Conservation (phyloP, 2,888 invertebrate species). For the Cabera pusaria region DNA sequence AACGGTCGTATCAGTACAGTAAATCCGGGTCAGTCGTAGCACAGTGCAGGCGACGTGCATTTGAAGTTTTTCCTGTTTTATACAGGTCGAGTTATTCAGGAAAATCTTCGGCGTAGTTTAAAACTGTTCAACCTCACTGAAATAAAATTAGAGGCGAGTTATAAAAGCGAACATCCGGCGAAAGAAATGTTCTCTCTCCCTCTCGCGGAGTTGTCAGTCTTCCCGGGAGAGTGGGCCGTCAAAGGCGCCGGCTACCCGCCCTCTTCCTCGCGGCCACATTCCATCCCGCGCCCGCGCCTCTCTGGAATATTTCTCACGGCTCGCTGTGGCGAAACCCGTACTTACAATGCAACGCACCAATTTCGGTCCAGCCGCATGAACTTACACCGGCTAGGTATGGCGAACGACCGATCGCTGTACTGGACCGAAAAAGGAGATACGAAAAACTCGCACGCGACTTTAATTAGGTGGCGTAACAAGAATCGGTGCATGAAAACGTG, state of each 20-base stretch:
- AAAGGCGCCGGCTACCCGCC: conserved; percentile 80
- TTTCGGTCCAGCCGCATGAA: conserved; percentile 25
- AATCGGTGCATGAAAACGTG: too few relatives aligned
- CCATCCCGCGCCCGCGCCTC: conserved; percentile 57
- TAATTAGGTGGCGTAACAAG: conserved; percentile 8
- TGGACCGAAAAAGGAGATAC: conserved; percentile 12
- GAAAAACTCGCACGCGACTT: conserved; percentile 15
- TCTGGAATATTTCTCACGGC: conserved; percentile 81
- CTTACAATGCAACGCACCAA: conserved; percentile 40
- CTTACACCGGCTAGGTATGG: conserved; percentile 20
- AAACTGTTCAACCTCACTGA: too few relatives aligned
- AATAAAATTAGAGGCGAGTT: conserved; percentile 4
- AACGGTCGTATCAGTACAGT: conserved; percentile 25
- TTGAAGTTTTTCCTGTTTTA: conserved; percentile 31
- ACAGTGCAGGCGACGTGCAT: conserved; percentile 9
- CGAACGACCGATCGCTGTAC: conserved; percentile 10
- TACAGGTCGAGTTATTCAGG: conserved; percentile 15
- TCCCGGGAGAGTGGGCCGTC: conserved; percentile 67
- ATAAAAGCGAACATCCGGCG: conserved; percentile 54
- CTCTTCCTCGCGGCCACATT: conserved; percentile 71
- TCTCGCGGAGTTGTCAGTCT: conserved; percentile 67
- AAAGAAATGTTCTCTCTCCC: conserved; percentile 67
- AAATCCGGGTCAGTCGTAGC: conserved; percentile 30
- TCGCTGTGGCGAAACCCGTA: conserved; percentile 74
- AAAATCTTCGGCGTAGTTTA: conserved; percentile 8